Evolutionary conservation across 2,113 vertebrate species (phyloP), one percentile per base, ranked within the genome.

Genomic region (Corythoichthys haematopterus): DNA sequence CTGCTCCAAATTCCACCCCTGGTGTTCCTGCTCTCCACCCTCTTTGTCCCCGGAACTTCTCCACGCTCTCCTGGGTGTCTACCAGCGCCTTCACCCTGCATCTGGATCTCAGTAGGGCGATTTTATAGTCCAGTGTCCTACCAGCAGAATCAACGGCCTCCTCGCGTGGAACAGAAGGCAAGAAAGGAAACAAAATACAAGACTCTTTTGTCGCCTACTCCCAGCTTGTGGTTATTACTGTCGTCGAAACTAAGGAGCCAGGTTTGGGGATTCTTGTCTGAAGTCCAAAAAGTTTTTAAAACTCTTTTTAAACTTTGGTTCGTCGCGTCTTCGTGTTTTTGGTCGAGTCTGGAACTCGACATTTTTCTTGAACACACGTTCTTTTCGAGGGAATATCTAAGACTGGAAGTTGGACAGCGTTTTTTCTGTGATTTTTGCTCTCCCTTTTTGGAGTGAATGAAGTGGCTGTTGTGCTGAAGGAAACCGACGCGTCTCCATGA

Each of bases 1-100:
- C 80, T 56, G 76, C 80, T 90, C 85, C 88, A 62, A 1, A 78
- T 80, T 92, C 90, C 91, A 88, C 70, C 81, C 90, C 90, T 78
- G 85, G 88, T 90, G 77, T 89, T 91, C 77, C 80, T 63, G 71
- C 51, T 80, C 71, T 78, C 90, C 87, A 77, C 74, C 50, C 72
- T 89, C 91, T 91, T 92, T 92, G 90, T 92, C 90, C 88, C 88
- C 85, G 85, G 88, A 87, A 87, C 85, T 85, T 65, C 76, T 82
- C 14, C 70, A 43, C 40, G 85, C 88, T 38, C 72, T 84, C 77
- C 80, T 80, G 79, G 77, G 72, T 74, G 77, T 84, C 81, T 84
- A 71, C 80, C 77, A 79, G 83, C 82, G 75, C 69, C 79, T 66
- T 58, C 66, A 65, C 71, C 74, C 80, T 80, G 89, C 90, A 87